Evolutionary conservation across 35 echinoderm and acorn worm species (phyloP).

Genomic region (Holothuria glaberrima): DNA sequence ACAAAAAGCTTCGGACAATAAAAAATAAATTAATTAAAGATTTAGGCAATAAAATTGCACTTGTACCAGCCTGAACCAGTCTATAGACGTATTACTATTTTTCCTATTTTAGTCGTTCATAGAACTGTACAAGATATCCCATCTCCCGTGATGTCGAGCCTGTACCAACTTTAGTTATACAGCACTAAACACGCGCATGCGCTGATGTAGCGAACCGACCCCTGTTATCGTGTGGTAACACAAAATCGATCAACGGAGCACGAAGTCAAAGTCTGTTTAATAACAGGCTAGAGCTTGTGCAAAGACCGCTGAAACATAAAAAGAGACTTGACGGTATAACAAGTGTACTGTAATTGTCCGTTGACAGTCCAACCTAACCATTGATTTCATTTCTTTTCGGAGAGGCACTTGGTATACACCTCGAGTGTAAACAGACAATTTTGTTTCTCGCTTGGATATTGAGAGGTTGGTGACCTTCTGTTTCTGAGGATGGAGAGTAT

Average conservation of each 20-base stretch:
- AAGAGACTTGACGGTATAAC: background rate
- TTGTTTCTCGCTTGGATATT: background rate
- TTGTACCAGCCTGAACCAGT: too few species aligned
- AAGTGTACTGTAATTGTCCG: background rate
- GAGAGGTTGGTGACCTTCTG: too few species aligned
- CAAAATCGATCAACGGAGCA: constrained; percentile 2
- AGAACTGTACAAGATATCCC: too few species aligned
- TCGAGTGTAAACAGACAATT: background rate
- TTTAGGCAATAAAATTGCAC: too few species aligned
- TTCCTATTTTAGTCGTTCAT: too few species aligned
- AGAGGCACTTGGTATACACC: background rate
- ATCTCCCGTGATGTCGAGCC: too few species aligned
- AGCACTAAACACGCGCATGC: too few species aligned
- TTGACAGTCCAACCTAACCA: background rate
- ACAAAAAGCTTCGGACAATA: too few species aligned
- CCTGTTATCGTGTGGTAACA: constrained; percentile 2
- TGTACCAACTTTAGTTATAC: too few species aligned
- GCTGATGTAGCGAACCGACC: too few species aligned
- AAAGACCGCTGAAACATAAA: constrained; percentile 16
- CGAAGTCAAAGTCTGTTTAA: constrained; percentile 55
- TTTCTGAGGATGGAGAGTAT: background rate
- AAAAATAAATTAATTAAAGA: too few species aligned
- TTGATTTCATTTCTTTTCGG: background rate
- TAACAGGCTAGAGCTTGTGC: constrained; percentile 3
- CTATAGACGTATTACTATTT: too few species aligned